Conservation (phyloP, 2,797 vertebrate genomes). For the Siniperca obscura region DNA sequence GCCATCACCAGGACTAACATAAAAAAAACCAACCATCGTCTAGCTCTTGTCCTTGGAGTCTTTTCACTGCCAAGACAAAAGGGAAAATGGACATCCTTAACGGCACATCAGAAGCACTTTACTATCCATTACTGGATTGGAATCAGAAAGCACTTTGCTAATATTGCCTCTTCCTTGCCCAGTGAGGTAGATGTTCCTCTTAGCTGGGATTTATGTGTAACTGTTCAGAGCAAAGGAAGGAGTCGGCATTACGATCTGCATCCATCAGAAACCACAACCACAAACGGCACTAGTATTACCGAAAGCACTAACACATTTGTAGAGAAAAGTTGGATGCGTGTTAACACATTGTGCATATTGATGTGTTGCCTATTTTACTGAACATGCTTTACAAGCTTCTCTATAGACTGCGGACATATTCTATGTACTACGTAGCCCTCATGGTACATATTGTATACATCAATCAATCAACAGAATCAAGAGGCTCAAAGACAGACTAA, state of each 20-base stretch:
- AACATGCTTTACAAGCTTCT: neutral
- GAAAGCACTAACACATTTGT: neutral
- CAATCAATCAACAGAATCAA: neutral
- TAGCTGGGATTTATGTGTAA: slow-evolving; percentile 2
- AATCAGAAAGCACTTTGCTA: slow-evolving; percentile 38
- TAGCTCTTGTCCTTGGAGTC: slow-evolving; percentile 4
- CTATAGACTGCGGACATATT: neutral
- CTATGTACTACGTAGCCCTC: neutral
- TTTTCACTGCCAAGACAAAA: slow-evolving; percentile 61
- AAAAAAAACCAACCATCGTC: neutral
- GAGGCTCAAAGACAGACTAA: neutral
- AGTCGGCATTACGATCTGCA: slow-evolving; percentile 21
- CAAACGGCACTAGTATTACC: neutral
- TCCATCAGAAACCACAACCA: slow-evolving; percentile 11
- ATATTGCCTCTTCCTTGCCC: slow-evolving; percentile 19
- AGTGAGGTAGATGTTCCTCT: neutral
- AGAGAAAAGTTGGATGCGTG: neutral
- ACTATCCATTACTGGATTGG: neutral
- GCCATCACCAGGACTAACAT: slow-evolving; percentile 7
- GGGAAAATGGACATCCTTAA: slow-evolving; percentile 34
- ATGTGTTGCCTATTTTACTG: neutral
- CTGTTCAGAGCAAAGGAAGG: neutral
- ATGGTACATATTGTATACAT: neutral
- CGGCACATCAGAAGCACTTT: slow-evolving; percentile 7
- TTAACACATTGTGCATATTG: neutral